Evolutionary conservation across 2,888 invertebrate genomes (phyloP).

Genomic region (Ornithoptera alexandrae): DNA sequence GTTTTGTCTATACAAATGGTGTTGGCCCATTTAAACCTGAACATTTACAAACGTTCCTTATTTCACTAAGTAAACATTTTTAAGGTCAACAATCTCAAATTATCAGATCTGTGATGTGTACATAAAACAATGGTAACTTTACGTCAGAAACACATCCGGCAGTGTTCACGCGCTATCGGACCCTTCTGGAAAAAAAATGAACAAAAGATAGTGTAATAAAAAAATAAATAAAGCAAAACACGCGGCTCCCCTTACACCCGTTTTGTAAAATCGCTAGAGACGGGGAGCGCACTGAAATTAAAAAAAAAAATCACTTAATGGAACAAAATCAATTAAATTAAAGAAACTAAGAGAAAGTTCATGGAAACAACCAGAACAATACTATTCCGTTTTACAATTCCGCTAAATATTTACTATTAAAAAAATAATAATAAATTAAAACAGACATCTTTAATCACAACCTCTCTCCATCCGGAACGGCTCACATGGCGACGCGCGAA

Average conservation of each 20-base stretch:
- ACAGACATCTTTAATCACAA: slow-evolving; percentile 48
- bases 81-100: slow-evolving; percentile 17
- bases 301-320: slow-evolving; percentile 32
- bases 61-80: slow-evolving; percentile 7
- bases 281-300: background rate
- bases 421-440: slow-evolving; percentile 45
- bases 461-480: slow-evolving; percentile 47
- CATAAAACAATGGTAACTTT: slow-evolving; percentile 28
- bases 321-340: slow-evolving; percentile 33
- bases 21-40: slow-evolving; percentile 2
- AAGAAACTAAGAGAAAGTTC: slow-evolving; percentile 31
- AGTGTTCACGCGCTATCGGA: background rate
- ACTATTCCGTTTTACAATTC: slow-evolving; percentile 35
- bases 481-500: slow-evolving; percentile 37
- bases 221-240: slow-evolving; percentile 9
- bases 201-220: slow-evolving; percentile 19
- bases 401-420: slow-evolving; percentile 34
- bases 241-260: slow-evolving; percentile 19
- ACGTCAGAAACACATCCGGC: background rate
- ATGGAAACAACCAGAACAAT: slow-evolving; percentile 6
- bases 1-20: slow-evolving; percentile 22
- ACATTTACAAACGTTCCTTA: slow-evolving; percentile 1
- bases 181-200: slow-evolving; percentile 7
- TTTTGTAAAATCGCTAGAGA: slow-evolving; percentile 16
- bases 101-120: slow-evolving; percentile 22